A percentile compares a stretch with the other conserved stretches of the same genome.
Conservation (phyloP, 2,888 invertebrate species). For the Sarcophaga variegata region DNA sequence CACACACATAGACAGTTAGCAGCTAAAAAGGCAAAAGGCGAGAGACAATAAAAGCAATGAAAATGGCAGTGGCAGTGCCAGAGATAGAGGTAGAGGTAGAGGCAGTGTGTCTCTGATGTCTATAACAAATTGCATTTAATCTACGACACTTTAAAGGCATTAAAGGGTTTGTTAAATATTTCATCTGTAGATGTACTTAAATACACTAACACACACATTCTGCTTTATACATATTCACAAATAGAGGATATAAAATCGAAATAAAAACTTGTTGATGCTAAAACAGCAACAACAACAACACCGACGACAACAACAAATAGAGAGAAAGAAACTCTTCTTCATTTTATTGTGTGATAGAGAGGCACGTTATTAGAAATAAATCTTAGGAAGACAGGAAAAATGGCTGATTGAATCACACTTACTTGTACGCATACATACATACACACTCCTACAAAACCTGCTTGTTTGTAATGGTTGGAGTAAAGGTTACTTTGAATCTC, state of each 20-base stretch:
- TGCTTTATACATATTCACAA: neutral
- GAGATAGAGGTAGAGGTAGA: conserved; percentile 1
- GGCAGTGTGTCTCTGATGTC: conserved; percentile 16
- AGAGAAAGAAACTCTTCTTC: neutral
- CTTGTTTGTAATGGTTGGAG: neutral
- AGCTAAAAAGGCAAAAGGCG: too few relatives aligned
- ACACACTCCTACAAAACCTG: neutral
- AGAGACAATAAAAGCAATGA: neutral
- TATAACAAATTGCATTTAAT: conserved; percentile 64
- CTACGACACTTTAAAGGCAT: conserved; percentile 57
- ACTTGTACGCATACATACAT: neutral
- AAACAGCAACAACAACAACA: neutral
- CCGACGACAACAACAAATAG: neutral
- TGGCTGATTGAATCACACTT: conserved; percentile 46
- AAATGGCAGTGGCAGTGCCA: too few relatives aligned
- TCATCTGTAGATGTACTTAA: conserved; percentile 3
- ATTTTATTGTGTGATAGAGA: neutral
- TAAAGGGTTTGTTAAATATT: conserved; percentile 57
- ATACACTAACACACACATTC: neutral
- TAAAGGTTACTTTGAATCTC: neutral
- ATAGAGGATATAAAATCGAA: neutral
- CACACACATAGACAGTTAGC: neutral
- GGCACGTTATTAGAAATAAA: conserved; percentile 33
- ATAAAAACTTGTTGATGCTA: conserved; percentile 39
- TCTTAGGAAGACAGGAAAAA: conserved; percentile 24